Conservation (phyloP, 1,140 invertebrate genomes). For the Idris sp. region DNA sequence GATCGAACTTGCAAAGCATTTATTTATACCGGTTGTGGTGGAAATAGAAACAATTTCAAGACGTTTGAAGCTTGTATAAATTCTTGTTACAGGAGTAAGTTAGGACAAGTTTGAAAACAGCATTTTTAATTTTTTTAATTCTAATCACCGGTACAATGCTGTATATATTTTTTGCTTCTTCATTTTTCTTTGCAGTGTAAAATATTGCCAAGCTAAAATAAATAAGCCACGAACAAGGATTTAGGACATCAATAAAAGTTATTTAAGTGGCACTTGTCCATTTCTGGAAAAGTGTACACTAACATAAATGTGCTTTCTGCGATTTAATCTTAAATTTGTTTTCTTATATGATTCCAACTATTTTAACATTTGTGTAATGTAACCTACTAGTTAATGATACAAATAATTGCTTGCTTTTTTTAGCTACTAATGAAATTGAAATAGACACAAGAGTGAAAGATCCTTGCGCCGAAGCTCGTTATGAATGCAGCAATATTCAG, state of each 20-base stretch:
- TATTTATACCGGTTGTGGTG: constrained; percentile 88
- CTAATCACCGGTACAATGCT: constrained; percentile 5
- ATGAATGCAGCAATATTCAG: constrained; percentile 80
- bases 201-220: too few species aligned
- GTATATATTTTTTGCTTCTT: constrained; percentile 17
- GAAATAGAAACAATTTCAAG: constrained; percentile 89
- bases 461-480: constrained; percentile 79
- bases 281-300: too few species aligned
- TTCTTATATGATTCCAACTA: too few species aligned
- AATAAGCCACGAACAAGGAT: too few species aligned
- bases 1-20: constrained; percentile 86
- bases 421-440: constrained; percentile 71
- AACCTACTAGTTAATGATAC: too few species aligned
- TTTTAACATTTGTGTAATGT: too few species aligned
- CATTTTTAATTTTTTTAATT: constrained; percentile 11
- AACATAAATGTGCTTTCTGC: too few species aligned
- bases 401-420: not conserved
- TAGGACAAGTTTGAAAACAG: constrained; percentile 5
- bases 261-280: too few species aligned
- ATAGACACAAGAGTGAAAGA: constrained; percentile 67
- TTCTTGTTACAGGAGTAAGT: constrained; percentile 79
- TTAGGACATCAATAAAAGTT: too few species aligned
- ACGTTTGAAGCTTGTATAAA: constrained; percentile 84
- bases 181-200: too few species aligned
- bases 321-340: too few species aligned